Evolutionary conservation across 2,113 vertebrate genomes (phyloP).

Genomic region (Elaphurus davidianus): DNA sequence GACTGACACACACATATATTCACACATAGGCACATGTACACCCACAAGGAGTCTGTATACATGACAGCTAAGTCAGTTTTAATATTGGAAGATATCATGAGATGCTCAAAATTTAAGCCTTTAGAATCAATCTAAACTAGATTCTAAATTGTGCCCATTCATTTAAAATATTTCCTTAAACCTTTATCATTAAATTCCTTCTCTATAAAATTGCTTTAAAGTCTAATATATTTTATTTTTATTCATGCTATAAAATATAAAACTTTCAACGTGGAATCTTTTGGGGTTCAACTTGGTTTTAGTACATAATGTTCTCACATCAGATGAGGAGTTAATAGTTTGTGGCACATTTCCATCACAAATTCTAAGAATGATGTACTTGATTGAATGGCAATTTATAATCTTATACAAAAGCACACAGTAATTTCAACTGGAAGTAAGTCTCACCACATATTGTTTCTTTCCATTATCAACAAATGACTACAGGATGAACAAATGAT

Average conservation of each 20-base stretch:
- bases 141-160: background rate
- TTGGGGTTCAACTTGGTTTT: background rate
- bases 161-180: background rate
- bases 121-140: background rate
- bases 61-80: background rate
- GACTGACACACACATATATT: background rate
- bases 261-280: background rate
- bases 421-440: slow-evolving; percentile 46
- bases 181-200: background rate
- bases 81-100: background rate
- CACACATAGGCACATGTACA: background rate
- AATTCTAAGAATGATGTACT: background rate
- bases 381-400: background rate
- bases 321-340: background rate
- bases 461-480: slow-evolving; percentile 26
- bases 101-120: background rate
- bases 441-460: background rate
- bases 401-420: background rate
- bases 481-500: slow-evolving; percentile 40
- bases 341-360: background rate
- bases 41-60: background rate
- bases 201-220: background rate
- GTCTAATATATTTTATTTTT: background rate
- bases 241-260: background rate
- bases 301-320: background rate